Conservation (phyloP, 1,140 invertebrate genomes). For the Galendromus occidentalis region DNA sequence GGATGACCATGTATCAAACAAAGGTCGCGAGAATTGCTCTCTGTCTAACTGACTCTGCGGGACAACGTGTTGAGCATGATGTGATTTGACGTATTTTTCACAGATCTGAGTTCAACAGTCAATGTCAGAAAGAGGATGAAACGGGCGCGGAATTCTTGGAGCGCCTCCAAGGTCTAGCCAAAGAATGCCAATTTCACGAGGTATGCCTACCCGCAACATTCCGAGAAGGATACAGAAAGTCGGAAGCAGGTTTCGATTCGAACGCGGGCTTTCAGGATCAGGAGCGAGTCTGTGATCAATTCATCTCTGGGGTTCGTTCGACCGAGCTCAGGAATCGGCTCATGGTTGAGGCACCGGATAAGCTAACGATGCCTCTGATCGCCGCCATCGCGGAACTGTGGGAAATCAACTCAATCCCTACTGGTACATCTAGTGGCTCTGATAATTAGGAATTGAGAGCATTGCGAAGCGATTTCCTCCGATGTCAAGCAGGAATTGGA, state of each 20-base stretch:
- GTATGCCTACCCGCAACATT: background rate
- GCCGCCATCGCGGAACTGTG: background rate
- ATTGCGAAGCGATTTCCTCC: background rate
- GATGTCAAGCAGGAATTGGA: background rate
- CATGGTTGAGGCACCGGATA: background rate
- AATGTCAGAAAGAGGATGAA: background rate
- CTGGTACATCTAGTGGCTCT: background rate
- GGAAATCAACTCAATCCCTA: background rate
- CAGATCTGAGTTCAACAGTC: background rate
- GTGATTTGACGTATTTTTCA: background rate
- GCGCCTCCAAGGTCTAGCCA: background rate
- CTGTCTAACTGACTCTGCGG: background rate
- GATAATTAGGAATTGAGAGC: background rate
- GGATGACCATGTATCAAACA: background rate
- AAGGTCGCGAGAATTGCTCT: background rate
- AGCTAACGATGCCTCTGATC: background rate
- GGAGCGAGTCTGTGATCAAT: background rate
- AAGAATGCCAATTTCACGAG: background rate
- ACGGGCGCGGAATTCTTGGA: background rate
- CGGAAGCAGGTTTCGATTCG: background rate
- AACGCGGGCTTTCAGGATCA: background rate
- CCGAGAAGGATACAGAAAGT: background rate
- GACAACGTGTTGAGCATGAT: background rate
- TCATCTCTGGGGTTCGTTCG: background rate
- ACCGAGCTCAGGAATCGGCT: background rate